phyloP scores from a whole-genome alignment of 1,140 invertebrate genomes.

The Drosophila baimaii region DNA sequence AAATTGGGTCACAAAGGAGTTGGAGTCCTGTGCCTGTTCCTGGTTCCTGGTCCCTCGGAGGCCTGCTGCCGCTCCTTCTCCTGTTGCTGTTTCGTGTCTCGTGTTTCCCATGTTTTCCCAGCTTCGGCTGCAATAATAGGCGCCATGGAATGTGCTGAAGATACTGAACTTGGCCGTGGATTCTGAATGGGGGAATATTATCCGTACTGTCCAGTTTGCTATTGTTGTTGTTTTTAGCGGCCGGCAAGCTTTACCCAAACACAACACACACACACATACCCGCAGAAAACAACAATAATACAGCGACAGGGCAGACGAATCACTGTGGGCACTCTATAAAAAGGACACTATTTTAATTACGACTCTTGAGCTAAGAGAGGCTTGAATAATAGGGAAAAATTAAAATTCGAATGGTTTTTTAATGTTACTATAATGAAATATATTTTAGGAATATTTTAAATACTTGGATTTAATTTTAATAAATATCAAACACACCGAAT shows the following conservation, averaged over 20 bases:
- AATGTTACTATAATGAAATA: no score
- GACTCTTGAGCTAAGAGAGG: no score
- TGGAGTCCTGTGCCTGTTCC: constrained; percentile 25
- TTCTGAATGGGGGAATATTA: constrained; percentile 32
- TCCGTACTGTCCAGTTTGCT: constrained; percentile 17
- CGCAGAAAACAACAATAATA: constrained; percentile 17
- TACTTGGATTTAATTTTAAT: no score
- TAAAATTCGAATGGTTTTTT: no score
- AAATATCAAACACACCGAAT: no score
- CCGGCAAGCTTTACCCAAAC: constrained; percentile 22
- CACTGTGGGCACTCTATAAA: not conserved
- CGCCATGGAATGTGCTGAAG: constrained; percentile 73
- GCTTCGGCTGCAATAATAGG: constrained; percentile 61
- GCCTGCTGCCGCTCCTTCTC: constrained; percentile 15
- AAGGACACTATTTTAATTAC: not conserved
- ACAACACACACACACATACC: constrained; percentile 7
- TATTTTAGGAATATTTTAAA: no score
- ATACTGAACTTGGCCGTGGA: constrained; percentile 81
- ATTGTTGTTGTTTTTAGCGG: constrained; percentile 22
- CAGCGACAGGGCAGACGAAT: not conserved
- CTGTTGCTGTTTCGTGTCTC: constrained; percentile 2
- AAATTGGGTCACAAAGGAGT: constrained; percentile 70
- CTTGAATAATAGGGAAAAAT: no score
- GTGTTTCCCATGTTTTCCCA: not conserved
- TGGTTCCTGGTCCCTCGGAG: constrained; percentile 2